phyloP scores from a whole-genome alignment of 2,113 vertebrate species.

The Lepisosteus osseus region DNA sequence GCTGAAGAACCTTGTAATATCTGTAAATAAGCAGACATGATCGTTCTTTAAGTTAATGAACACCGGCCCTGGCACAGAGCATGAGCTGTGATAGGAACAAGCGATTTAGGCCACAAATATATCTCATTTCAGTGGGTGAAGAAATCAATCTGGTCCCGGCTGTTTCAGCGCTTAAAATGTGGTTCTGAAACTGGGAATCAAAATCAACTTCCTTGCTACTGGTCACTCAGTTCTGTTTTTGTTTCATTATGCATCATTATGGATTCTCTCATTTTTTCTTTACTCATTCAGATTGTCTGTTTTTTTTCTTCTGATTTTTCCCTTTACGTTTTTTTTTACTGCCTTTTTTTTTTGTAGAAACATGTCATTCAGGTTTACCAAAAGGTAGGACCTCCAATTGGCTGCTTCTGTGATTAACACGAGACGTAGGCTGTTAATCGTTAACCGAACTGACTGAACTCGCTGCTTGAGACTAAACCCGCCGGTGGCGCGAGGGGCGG shows the following conservation, averaged over 20 bases:
- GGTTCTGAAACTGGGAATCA: conserved; percentile 34
- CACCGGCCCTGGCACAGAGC: no score
- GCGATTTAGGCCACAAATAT: no score
- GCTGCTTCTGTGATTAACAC: conserved; percentile 72
- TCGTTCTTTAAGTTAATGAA: no score
- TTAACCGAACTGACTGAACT: conserved; percentile 73
- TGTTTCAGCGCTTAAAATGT: no score
- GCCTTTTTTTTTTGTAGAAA: conserved; percentile 97
- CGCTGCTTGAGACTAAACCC: conserved; percentile 72
- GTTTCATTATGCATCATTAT: conserved; percentile 48
- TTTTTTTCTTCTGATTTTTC: conserved; percentile 15
- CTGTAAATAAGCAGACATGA: no score
- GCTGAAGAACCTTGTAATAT: no score
- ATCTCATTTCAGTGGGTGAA: no score
- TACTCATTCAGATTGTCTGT: conserved; percentile 50
- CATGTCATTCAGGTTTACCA: conserved; percentile 99
- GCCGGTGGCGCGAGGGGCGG: conserved; percentile 29
- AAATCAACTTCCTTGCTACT: conserved; percentile 32
- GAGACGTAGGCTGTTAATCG: conserved; percentile 37
- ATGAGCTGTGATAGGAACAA: no score
- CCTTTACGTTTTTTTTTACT: conserved; percentile 68
- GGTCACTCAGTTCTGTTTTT: conserved; percentile 20
- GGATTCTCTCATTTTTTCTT: conserved; percentile 62
- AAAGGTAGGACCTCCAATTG: conserved; percentile 95
- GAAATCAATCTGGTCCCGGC: no score